Conservation (phyloP, 2,888 invertebrate species). For the Xestobium rufovillosum region DNA sequence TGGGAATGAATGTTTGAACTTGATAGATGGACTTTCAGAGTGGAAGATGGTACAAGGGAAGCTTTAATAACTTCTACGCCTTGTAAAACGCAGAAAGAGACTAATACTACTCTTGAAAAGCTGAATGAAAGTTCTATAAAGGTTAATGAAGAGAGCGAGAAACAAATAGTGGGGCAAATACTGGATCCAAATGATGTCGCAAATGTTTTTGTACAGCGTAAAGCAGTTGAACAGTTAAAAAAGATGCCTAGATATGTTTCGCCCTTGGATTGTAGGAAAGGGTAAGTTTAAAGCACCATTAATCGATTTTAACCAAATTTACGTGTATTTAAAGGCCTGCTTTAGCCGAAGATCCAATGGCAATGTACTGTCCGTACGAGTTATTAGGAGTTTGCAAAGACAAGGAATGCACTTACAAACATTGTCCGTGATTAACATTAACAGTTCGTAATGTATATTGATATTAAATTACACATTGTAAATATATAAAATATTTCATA, state of each 20-base stretch:
- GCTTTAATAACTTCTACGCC: background rate
- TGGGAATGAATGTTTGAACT: too few relatives aligned
- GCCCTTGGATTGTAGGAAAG: background rate
- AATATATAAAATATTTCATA: too few relatives aligned
- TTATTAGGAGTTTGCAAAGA: conserved; percentile 23
- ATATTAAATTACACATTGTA: too few relatives aligned
- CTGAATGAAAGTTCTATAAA: too few relatives aligned
- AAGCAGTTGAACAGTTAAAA: background rate
- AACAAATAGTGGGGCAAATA: background rate
- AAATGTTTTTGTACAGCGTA: background rate
- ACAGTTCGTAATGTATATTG: conserved; percentile 15
- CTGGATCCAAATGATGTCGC: background rate
- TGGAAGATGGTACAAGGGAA: too few relatives aligned
- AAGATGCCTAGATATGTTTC: conserved; percentile 1
- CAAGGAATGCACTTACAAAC: conserved; percentile 19
- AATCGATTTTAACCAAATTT: too few relatives aligned
- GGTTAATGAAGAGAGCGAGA: too few relatives aligned
- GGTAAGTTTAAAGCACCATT: too few relatives aligned
- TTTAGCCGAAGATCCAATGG: conserved; percentile 16
- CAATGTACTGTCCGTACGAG: conserved; percentile 20
- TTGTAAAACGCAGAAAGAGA: too few relatives aligned
- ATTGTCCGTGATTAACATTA: conserved; percentile 22
- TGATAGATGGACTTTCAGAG: too few relatives aligned
- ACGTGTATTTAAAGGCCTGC: too few relatives aligned
- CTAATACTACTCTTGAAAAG: too few relatives aligned